phyloP scores from a whole-genome alignment of 2,113 vertebrate species.

The Colaptes auratus region DNA sequence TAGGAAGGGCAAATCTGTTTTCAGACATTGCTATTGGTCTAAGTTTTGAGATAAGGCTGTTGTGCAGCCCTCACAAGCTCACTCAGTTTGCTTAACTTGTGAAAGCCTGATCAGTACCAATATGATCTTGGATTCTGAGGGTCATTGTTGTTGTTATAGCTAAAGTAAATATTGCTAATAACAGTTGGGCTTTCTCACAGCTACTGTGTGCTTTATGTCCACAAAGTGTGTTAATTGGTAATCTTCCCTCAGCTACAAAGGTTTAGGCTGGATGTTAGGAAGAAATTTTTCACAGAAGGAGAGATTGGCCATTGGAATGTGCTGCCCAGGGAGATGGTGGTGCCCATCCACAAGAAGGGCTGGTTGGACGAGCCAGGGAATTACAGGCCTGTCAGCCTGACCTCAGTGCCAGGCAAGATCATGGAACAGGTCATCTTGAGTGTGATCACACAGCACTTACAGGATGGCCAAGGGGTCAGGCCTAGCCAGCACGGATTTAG shows the following conservation, averaged over 20 bases:
- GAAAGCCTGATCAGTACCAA: neutral
- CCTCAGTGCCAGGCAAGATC: no score
- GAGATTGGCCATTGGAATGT: no score
- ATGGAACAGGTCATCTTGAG: no score
- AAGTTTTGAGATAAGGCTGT: fast-evolving
- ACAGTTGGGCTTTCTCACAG: neutral
- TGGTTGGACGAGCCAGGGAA: no score
- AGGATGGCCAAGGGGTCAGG: no score
- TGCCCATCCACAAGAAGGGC: no score
- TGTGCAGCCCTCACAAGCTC: neutral
- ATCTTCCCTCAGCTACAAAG: neutral
- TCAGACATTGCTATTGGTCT: neutral
- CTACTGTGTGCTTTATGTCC: neutral
- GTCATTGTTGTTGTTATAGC: neutral
- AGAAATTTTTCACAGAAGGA: no score
- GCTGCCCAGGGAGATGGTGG: no score
- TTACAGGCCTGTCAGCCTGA: no score
- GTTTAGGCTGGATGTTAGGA: no score
- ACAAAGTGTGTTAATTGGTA: neutral
- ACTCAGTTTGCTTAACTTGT: neutral
- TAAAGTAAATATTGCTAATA: neutral
- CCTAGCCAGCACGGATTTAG: no score
- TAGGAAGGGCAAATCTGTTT: neutral
- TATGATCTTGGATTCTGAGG: neutral
- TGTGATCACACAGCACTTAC: no score